Evolutionary conservation across 2,113 vertebrate species (phyloP).

Genomic region (Shinisaurus crocodilurus): DNA sequence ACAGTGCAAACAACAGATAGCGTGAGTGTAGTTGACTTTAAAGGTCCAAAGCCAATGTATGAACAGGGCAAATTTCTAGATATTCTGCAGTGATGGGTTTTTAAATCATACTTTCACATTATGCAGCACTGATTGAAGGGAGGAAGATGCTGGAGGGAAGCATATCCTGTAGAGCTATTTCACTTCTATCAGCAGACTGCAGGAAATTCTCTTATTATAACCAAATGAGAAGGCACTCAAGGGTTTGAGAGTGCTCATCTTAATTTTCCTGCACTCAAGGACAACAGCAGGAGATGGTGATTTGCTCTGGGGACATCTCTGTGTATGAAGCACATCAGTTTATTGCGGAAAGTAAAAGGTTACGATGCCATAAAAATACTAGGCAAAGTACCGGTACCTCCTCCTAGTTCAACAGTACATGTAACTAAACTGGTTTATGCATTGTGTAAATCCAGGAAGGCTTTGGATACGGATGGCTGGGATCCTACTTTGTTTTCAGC

Average conservation of each 20-base stretch:
- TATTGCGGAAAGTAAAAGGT: not conserved
- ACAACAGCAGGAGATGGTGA: not conserved
- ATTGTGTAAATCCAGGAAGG: not conserved
- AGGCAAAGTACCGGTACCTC: not conserved
- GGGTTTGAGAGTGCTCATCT: not conserved
- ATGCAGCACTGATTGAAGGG: not conserved
- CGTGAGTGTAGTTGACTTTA: not conserved
- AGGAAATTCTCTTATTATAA: not conserved
- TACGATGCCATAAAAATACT: not conserved
- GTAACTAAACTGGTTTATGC: conserved; percentile 19
- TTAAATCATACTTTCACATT: not conserved
- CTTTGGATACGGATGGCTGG: not conserved
- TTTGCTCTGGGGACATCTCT: not conserved
- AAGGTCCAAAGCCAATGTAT: not conserved
- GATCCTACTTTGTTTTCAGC: not conserved
- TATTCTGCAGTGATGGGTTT: not conserved
- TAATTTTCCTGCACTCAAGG: not conserved
- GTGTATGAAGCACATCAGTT: not conserved
- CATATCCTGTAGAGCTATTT: not conserved
- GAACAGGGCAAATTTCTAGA: not conserved
- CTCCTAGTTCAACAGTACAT: not conserved
- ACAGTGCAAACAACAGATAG: not conserved
- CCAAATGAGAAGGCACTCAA: not conserved
- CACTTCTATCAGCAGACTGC: not conserved
- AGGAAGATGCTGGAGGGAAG: not conserved